Base-by-base conservation (phyloP, 2,888 invertebrate species). In the Leptura quadrifasciata region DNA sequence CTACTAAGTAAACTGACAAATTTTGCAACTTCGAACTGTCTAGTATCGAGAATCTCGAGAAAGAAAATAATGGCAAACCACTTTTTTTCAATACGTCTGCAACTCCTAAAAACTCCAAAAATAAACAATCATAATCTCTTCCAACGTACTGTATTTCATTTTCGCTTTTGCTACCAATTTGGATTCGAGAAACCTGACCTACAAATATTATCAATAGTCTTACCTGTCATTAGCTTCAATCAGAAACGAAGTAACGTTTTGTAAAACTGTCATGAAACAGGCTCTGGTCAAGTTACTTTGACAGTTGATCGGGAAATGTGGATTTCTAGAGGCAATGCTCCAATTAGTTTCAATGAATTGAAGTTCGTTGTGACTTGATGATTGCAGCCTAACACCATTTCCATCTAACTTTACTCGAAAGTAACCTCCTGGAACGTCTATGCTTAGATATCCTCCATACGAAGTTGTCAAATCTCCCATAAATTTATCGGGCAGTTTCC, bases 261-360 rank as follows among this genome's bases (percentile, higher is more conserved):
- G 97, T 76, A 99, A 91, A 0, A 96, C 95, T n/a, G 97, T 92
- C 98, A 99, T 97, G 85, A 99, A 91, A 39, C 95, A 94, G 76
- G 93, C 92, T 47, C 96, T 90, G 57, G 93, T 94, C 0, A 97
- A 94, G 65, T 90, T 89, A 76, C 90, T 88, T 77, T 91, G 87
- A 80, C 90, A 90, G 18, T 88, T 86, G 9, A 86, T 84, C 64
- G 90, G 87, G 67, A 80, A 77, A 18, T 72, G 64, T 31, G 85
- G 75, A 80, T 87, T 86, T 47, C 81, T 77, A 12, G 82, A 82
- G 10, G 80, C 72, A 1, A 81, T 74, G 78, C 91, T 90, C 98
- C 98, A 98, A 72, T 94, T 90, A 0, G 94, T 93, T 88, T 97
- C 97, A 87, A 95, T 95, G 21, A 97, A 89, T 58, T 92, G 91